A percentile compares a stretch with the other conserved stretches of the same genome.
Conservation (phyloP, 1,140 invertebrate species). For the Rhagoletis pomonella region DNA sequence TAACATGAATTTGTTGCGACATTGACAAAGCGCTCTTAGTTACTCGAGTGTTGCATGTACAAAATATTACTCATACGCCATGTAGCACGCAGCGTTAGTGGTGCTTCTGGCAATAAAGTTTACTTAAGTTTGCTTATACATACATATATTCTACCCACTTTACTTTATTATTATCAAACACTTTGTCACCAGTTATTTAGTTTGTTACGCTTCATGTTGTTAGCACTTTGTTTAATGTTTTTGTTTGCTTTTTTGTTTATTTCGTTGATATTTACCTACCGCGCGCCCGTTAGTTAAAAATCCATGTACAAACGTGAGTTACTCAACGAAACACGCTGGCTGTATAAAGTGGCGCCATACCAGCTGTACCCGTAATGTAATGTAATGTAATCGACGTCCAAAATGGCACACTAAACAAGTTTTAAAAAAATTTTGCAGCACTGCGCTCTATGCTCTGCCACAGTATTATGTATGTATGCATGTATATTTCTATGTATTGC, state of each 20-base stretch:
- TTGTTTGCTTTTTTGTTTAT: background rate
- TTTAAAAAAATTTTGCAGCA: background rate
- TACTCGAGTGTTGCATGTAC: background rate
- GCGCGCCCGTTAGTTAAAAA: background rate
- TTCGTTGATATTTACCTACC: background rate
- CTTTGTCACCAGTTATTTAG: background rate
- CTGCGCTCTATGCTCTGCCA: background rate
- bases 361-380: background rate
- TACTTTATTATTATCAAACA: constrained; percentile 36
- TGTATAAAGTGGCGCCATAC: background rate
- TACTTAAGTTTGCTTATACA: background rate
- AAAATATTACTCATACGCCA: background rate
- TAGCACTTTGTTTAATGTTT: constrained; percentile 28
- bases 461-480: background rate
- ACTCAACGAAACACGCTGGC: background rate
- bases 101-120: constrained; percentile 36
- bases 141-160: background rate
- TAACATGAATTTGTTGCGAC: no score
- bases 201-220: background rate
- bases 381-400: constrained; percentile 40
- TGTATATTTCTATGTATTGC: background rate
- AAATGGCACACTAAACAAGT: constrained; percentile 6
- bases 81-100: background rate
- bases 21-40: background rate
- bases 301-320: background rate